phyloP scores from a whole-genome alignment of 2,113 vertebrate genomes.

The Pseudonaja textilis region DNA sequence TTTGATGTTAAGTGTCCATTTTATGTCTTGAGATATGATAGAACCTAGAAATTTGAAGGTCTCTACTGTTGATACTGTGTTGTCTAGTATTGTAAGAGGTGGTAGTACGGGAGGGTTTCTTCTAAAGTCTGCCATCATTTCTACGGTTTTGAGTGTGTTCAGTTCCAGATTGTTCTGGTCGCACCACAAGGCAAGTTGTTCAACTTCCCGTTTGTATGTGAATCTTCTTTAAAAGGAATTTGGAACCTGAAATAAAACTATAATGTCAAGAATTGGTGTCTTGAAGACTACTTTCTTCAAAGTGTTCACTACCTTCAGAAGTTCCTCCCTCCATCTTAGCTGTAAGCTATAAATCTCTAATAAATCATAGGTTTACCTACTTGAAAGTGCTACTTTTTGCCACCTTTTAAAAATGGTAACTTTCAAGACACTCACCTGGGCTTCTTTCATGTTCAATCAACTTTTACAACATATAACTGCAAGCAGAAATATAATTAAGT shows the following conservation, averaged over 20 bases:
- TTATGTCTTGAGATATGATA: too few species aligned
- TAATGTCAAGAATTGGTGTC: neutral
- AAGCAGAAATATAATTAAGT: constrained; percentile 31
- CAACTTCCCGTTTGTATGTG: too few species aligned
- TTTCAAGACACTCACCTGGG: neutral
- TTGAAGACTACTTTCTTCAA: neutral
- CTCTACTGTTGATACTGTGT: too few species aligned
- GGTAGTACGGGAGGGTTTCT: too few species aligned
- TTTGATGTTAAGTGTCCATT: too few species aligned
- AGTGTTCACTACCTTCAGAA: neutral
- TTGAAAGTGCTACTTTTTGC: neutral
- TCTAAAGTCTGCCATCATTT: too few species aligned
- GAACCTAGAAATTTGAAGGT: too few species aligned
- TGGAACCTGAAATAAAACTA: neutral
- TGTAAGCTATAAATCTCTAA: neutral
- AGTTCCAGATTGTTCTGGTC: too few species aligned
- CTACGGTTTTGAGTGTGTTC: too few species aligned
- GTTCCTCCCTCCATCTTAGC: neutral
- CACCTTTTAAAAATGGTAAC: neutral
- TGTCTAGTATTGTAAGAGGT: too few species aligned
- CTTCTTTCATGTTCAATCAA: neutral
- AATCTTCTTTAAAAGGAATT: neutral
- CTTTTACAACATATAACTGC: neutral
- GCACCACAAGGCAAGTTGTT: too few species aligned
- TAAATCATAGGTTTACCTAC: neutral